Base-by-base conservation (phyloP, 37 sponge, comb jelly and placozoan genomes). In the Bolinopsis microptera region DNA sequence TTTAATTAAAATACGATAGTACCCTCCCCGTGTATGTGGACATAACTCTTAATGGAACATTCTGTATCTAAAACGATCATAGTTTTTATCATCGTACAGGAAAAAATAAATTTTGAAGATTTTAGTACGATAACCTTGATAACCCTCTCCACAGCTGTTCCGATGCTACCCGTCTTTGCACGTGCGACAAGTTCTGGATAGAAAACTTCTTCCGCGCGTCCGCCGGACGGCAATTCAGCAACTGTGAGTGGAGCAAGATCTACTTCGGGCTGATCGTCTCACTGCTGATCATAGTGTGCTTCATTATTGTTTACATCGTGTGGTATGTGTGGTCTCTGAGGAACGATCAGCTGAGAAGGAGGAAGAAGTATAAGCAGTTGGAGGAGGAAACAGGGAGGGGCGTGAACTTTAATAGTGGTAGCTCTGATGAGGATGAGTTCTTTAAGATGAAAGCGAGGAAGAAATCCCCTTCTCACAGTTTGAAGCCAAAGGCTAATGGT, bases 161-260 rank as follows among this genome's bases (percentile, higher is more conserved):
- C 31, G 90, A 86, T 34, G 90, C 34, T n/a, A 86, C 90, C 0
- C 41, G 90, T 41, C 61, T 86, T 3, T 98, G 98, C 48, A 38
- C 48, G 24, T 98, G 98, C 76, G 75, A 93, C 33, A 93, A 75
- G 32, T 96, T 95, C 93, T 98, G 98, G 98, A 95, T 98, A 94
- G 97, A 96, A 69, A 97, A 98, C 72, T 96, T 96, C 23, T 95
- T 98, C 93, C 96, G 83, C 0, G 96, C 96, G 39, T 86, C 90
- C 41, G 90, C 90, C 25, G 90, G 90, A 21, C 40, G 90, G 3
- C 90, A 86, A 27, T 86, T 86, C 61, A 41, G 61, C 61, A 86
- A 86, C 61, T 86, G 90, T 30, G 90, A 86, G 25, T 86, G 90
- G 90, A 86, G 90, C 48, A 86, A 86, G 90, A 86, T 86, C 90